Conservation (phyloP, 2,113 vertebrate species). For the Peromyscus maniculatus region DNA sequence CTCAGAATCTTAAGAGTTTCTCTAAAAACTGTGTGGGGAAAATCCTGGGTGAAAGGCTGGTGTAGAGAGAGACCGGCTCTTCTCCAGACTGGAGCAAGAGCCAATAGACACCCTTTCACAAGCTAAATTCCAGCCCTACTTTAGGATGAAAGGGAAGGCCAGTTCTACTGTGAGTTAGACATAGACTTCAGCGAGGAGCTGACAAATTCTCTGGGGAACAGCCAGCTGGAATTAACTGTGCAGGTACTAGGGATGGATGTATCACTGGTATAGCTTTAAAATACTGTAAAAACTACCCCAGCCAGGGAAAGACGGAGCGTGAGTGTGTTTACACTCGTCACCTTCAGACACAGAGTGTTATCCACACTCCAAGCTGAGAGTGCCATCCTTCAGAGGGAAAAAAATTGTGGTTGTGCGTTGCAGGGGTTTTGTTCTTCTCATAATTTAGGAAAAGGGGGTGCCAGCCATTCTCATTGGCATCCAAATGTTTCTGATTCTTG, state of each 20-base stretch:
- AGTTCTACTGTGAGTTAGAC: constrained; percentile 9
- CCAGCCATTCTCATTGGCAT: background rate
- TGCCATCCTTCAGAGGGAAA: constrained; percentile 29
- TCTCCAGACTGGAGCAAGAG: background rate
- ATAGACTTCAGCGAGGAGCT: background rate
- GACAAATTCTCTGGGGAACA: constrained; percentile 24
- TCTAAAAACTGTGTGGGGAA: background rate
- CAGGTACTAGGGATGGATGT: background rate
- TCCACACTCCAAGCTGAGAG: background rate
- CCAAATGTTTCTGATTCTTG: background rate
- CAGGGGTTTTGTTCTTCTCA: background rate
- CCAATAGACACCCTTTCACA: background rate
- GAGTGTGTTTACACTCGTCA: background rate
- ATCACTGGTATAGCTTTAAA: background rate
- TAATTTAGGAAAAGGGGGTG: background rate
- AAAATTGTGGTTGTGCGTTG: background rate
- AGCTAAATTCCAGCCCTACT: background rate
- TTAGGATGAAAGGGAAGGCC: background rate
- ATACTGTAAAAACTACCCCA: background rate
- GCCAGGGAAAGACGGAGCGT: background rate
- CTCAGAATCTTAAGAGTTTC: constrained; percentile 4
- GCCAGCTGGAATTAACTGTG: background rate
- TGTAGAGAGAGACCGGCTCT: background rate
- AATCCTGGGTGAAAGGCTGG: background rate
- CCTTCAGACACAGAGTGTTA: constrained; percentile 14